Evolutionary conservation across 2,888 invertebrate species (phyloP).

Genomic region (Athalia circularis): DNA sequence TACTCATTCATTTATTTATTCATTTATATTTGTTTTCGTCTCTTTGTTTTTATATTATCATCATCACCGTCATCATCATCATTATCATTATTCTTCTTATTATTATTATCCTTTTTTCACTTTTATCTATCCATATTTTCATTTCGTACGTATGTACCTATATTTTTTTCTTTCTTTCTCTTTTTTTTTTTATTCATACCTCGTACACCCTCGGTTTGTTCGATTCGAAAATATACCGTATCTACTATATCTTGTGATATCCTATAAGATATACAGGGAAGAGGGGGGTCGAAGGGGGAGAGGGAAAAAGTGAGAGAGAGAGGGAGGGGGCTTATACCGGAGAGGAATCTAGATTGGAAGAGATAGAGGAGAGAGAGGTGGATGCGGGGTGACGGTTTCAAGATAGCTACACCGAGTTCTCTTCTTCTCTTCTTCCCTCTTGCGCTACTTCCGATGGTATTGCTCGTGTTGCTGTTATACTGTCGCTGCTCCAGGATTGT

Average conservation of each 20-base stretch:
- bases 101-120: neutral
- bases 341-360: conserved; percentile 42
- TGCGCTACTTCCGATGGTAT: conserved; percentile 48
- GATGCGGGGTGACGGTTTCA: conserved; percentile 52
- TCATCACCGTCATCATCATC: too few relatives aligned
- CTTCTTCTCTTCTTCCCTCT: conserved; percentile 49
- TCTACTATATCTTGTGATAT: conserved; percentile 59
- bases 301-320: conserved; percentile 20
- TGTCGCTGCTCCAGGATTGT: conserved; percentile 46
- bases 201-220: neutral
- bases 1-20: neutral
- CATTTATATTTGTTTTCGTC: neutral
- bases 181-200: conserved; percentile 5
- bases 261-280: conserved; percentile 45
- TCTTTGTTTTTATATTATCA: neutral
- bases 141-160: too few relatives aligned
- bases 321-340: conserved; percentile 34
- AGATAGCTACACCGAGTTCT: conserved; percentile 46
- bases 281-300: conserved; percentile 43
- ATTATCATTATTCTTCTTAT: too few relatives aligned
- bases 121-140: too few relatives aligned
- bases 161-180: neutral
- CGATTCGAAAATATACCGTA: conserved; percentile 37
- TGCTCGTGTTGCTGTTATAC: conserved; percentile 37
- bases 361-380: conserved; percentile 39